phyloP scores from a whole-genome alignment of 92 coral and sea anemone species.

The Palythoa grandis region DNA sequence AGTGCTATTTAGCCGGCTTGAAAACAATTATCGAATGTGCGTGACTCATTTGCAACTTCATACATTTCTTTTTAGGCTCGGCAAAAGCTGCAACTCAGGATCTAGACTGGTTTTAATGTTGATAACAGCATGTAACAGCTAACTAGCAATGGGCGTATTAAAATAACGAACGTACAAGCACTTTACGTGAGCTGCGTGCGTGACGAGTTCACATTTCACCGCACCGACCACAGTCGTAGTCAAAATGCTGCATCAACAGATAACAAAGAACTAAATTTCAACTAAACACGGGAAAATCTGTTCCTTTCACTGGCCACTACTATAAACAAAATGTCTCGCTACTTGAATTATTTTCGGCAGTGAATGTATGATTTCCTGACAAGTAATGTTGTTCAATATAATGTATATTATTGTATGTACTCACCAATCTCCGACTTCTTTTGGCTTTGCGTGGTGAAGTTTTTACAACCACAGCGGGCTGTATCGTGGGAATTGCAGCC shows the following conservation, averaged over 20 bases:
- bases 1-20: not conserved
- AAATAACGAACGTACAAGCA: constrained; percentile 10
- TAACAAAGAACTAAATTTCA: constrained; percentile 12
- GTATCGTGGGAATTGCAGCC: constrained; percentile 42
- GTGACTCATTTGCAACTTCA: not conserved
- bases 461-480: constrained; percentile 28
- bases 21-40: not conserved
- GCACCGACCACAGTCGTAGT: constrained; percentile 10
- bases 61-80: not conserved
- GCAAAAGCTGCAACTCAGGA: not conserved
- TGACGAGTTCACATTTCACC: constrained; percentile 13
- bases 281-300: constrained; percentile 12
- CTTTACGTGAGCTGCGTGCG: constrained; percentile 19
- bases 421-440: constrained; percentile 37
- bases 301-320: constrained; percentile 8
- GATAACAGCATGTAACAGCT: constrained; percentile 8
- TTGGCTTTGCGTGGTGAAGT: constrained; percentile 1
- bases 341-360: constrained; percentile 10
- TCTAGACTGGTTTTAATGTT: constrained; percentile 26
- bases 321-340: not conserved
- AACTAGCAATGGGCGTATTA: constrained; percentile 17
- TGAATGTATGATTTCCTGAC: constrained; percentile 6
- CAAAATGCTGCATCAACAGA: constrained; percentile 14
- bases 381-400: constrained; percentile 15
- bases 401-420: constrained; percentile 20